These are phyloP conservation scores for Mormyrus hasselquistii DNA, from an alignment of 2,797 vertebrate genomes.

Conservation along the genomic window DNA sequence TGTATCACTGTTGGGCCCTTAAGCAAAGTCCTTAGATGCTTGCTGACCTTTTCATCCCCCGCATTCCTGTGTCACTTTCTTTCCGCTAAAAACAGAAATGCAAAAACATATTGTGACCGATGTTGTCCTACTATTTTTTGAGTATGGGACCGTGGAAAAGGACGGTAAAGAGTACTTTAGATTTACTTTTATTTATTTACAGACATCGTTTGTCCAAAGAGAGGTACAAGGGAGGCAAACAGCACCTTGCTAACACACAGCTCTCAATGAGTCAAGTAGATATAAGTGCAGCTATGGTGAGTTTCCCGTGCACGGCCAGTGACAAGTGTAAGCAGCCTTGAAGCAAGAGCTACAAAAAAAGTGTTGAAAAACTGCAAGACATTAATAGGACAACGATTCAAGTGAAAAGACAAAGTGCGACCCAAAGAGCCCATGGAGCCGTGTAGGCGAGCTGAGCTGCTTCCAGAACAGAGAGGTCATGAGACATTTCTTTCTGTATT, in stretches of 20 bases:
- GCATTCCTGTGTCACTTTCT: neutral
- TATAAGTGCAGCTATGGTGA: neutral
- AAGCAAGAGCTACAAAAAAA: neutral
- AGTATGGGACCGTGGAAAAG: neutral
- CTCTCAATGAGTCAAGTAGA: neutral
- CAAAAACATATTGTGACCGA: neutral
- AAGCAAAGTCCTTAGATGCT: neutral
- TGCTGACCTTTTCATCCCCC: neutral
- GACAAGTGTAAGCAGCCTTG: neutral
- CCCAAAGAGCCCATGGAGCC: neutral
- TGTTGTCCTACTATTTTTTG: neutral
- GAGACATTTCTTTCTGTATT: neutral
- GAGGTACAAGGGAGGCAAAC: neutral
- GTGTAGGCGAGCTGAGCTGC: neutral
- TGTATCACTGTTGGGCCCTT: neutral
- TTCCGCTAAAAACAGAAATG: neutral
- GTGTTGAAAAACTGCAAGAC: neutral
- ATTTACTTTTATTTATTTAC: neutral
- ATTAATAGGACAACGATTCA: neutral
- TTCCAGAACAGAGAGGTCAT: neutral
- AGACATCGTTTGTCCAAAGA: neutral
- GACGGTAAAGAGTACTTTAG: neutral
- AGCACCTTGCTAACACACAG: neutral
- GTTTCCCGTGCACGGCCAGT: neutral
- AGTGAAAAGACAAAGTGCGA: neutral